Evolutionary conservation across 2,888 invertebrate species (phyloP).

Genomic region (Ophion slaviceki): DNA sequence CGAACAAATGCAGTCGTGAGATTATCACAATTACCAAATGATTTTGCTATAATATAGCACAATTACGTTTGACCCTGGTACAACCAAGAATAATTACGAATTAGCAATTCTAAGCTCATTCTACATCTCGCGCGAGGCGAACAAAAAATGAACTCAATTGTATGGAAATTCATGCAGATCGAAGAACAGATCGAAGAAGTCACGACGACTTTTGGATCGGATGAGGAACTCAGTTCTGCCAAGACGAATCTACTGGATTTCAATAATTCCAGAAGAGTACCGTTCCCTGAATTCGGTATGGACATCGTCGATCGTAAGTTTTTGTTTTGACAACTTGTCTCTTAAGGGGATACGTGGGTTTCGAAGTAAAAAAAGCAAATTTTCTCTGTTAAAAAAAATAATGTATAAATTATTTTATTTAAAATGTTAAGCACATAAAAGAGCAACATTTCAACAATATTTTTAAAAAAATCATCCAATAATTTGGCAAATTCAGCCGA

Average conservation of each 20-base stretch:
- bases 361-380: too few relatives aligned
- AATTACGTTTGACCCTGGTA: background rate
- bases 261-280: conserved; percentile 84
- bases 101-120: background rate
- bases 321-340: background rate
- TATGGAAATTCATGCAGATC: conserved; percentile 74
- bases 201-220: conserved; percentile 80
- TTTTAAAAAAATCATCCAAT: too few relatives aligned
- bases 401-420: too few relatives aligned
- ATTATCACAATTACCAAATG: too few relatives aligned
- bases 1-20: background rate
- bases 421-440: too few relatives aligned
- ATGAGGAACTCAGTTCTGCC: conserved; percentile 76
- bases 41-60: too few relatives aligned
- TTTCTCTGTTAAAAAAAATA: too few relatives aligned
- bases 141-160: background rate
- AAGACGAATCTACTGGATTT: conserved; percentile 76
- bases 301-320: conserved; percentile 86
- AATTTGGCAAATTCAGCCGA: too few relatives aligned
- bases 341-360: too few relatives aligned
- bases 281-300: conserved; percentile 89
- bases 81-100: background rate
- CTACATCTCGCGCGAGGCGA: background rate
- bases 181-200: conserved; percentile 84
- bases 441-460: too few relatives aligned